Evolutionary conservation across 92 coral and sea anemone genomes (phyloP).

Genomic region (Porites divaricata): DNA sequence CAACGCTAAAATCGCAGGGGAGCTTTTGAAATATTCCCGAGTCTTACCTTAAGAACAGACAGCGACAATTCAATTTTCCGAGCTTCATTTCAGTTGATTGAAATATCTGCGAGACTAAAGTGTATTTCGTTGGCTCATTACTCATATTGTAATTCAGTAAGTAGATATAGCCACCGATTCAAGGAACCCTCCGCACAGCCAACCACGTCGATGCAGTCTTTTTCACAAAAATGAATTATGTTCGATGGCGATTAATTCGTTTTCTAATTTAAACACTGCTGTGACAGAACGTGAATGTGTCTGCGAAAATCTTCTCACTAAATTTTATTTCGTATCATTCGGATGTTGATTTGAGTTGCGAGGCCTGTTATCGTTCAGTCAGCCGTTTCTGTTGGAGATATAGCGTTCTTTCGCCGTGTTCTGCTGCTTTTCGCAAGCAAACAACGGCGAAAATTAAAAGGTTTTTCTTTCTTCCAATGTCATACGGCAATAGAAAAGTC

Average conservation of each 20-base stretch:
- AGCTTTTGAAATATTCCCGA: conserved; percentile 21
- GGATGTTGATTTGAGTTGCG: conserved; percentile 12
- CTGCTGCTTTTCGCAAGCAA: conserved; percentile 23
- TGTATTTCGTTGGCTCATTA: conserved; percentile 6
- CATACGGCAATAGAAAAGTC: conserved; percentile 44
- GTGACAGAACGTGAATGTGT: conserved; percentile 41
- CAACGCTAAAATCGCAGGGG: conserved; percentile 20
- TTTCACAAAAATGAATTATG: conserved; percentile 39
- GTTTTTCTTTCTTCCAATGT: conserved; percentile 33
- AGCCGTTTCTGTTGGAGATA: background rate
- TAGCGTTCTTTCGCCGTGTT: background rate
- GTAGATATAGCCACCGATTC: conserved; percentile 5
- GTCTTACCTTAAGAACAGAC: background rate
- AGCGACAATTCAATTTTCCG: conserved; percentile 13
- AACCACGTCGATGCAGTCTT: conserved; percentile 18
- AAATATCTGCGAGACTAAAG: background rate
- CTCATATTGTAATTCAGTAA: conserved; percentile 31
- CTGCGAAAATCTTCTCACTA: conserved; percentile 34
- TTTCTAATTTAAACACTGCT: conserved; percentile 59
- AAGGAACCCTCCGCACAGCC: background rate
- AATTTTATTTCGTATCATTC: conserved; percentile 35
- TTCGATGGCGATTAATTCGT: conserved; percentile 54
- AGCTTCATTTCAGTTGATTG: background rate
- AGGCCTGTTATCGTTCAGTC: background rate
- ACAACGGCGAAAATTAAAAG: conserved; percentile 22